Percentiles rank a stretch among this genome's conserved stretches.
phyloP scores from a whole-genome alignment of 2,888 invertebrate species.

The Allacma fusca region DNA sequence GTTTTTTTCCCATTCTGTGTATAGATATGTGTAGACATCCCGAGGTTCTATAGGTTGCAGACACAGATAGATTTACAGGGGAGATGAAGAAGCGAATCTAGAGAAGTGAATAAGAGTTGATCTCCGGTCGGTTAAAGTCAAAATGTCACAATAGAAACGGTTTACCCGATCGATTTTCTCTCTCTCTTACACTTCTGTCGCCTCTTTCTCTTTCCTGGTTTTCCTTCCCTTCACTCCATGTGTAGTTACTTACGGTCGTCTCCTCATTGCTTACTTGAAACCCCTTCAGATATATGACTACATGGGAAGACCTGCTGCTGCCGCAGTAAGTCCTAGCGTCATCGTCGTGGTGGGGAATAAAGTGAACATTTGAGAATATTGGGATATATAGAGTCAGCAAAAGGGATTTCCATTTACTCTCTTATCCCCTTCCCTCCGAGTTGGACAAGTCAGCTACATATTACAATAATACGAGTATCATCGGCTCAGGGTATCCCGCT shows the following conservation, averaged over 20 bases:
- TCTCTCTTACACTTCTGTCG: constrained; percentile 31
- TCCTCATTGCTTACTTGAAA: not conserved
- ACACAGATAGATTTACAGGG: constrained; percentile 41
- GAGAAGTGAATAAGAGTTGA: constrained; percentile 49
- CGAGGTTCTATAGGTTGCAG: not conserved
- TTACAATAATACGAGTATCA: constrained; percentile 22
- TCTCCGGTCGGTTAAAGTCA: constrained; percentile 58
- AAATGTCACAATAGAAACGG: constrained; percentile 60
- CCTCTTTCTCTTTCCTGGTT: constrained; percentile 25
- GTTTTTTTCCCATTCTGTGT: constrained; percentile 21
- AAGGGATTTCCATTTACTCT: constrained; percentile 53
- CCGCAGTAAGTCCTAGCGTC: constrained; percentile 28
- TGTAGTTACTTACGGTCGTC: not conserved
- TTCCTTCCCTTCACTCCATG: constrained; percentile 3
- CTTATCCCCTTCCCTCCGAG: constrained; percentile 33
- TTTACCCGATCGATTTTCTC: constrained; percentile 51
- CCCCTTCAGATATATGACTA: not conserved
- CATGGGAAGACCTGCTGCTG: not conserved
- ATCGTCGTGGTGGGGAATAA: constrained; percentile 49
- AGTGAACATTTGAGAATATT: constrained; percentile 52
- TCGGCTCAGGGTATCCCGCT: not conserved
- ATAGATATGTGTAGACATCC: constrained; percentile 16
- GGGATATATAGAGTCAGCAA: constrained; percentile 48
- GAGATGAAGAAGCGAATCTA: constrained; percentile 42
- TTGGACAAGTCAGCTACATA: constrained; percentile 13